Conservation (phyloP, 2,797 vertebrate species). For the Fringilla coelebs region DNA sequence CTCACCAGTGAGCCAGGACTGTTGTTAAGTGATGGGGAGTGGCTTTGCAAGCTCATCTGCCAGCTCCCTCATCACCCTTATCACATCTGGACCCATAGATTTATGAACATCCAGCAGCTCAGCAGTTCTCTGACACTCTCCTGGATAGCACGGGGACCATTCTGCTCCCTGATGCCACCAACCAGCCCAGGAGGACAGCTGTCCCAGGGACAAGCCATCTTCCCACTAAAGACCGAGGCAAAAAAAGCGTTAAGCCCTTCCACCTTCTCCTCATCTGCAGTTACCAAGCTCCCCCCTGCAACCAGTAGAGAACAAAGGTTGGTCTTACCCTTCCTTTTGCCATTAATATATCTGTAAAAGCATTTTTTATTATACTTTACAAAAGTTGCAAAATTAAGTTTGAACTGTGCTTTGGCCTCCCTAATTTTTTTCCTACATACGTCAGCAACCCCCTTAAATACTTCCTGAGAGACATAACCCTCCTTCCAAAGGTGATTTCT, state of each 20-base stretch:
- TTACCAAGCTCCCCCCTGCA: neutral
- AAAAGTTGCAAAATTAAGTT: neutral
- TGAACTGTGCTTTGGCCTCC: neutral
- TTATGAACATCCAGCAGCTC: neutral
- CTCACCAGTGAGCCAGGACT: neutral
- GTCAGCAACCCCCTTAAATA: neutral
- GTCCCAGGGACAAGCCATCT: neutral
- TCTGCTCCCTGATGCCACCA: neutral
- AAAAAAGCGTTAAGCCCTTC: neutral
- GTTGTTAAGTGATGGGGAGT: neutral
- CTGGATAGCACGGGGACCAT: neutral
- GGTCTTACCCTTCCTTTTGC: neutral
- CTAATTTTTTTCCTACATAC: neutral
- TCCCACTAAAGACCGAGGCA: neutral
- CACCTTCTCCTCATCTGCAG: neutral
- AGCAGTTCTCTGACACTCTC: neutral
- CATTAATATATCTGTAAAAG: neutral
- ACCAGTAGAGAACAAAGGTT: neutral
- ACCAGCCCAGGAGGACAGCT: neutral
- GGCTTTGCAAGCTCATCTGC: fast-evolving
- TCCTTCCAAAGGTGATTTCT: neutral
- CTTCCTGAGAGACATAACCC: neutral
- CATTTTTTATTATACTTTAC: neutral
- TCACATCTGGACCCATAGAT: neutral
- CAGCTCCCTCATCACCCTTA: neutral